Conservation (phyloP, 2,888 invertebrate genomes). For the Steinernema carpocapsae region DNA sequence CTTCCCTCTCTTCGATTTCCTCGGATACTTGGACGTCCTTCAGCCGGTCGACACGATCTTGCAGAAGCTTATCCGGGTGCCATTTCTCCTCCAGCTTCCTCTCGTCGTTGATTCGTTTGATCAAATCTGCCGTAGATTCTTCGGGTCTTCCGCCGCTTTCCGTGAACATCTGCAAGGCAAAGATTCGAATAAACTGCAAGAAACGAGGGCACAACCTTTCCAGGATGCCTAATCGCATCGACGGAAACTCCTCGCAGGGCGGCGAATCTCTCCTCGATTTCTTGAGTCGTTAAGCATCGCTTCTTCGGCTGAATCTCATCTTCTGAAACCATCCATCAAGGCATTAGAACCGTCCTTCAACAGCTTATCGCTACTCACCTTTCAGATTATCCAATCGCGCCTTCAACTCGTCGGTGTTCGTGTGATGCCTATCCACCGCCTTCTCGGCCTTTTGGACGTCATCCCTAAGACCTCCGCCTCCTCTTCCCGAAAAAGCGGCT, state of each 20-base stretch:
- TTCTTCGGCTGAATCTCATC: neutral
- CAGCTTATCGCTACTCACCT: neutral
- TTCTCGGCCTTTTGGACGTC: neutral
- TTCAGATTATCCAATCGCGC: conserved; percentile 5
- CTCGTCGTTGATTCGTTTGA: neutral
- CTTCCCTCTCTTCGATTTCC: neutral
- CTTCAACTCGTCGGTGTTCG: neutral
- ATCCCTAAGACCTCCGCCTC: neutral
- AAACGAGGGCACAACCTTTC: too few relatives aligned
- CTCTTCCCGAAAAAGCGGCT: neutral
- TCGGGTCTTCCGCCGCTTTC: neutral
- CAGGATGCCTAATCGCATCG: neutral
- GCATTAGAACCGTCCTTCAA: neutral
- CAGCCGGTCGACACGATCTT: neutral
- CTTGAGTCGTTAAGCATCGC: neutral
- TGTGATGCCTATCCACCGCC: neutral
- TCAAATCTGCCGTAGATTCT: neutral
- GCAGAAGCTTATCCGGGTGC: neutral
- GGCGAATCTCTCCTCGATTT: conserved; percentile 6
- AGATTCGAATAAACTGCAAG: neutral
- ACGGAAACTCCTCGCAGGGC: neutral
- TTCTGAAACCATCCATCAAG: neutral
- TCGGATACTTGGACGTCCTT: neutral
- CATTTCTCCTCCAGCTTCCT: conserved; percentile 5
- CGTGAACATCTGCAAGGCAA: neutral